Evolutionary conservation across 2,888 invertebrate species (phyloP).

Genomic region (Bibio marci): DNA sequence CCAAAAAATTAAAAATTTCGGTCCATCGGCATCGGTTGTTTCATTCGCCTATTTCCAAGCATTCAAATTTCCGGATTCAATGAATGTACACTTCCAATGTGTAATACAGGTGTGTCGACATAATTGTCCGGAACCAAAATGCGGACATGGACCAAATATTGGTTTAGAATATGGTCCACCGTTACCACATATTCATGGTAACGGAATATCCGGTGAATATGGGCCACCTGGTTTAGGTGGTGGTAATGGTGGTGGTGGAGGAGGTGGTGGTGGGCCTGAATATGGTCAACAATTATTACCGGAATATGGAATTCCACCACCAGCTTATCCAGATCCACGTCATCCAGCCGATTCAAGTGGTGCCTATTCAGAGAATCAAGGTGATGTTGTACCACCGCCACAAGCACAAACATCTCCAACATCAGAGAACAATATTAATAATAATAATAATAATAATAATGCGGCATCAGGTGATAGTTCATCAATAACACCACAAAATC

Average conservation of each 20-base stretch:
- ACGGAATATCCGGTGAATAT: conserved; percentile 44
- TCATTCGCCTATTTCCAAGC: conserved; percentile 94
- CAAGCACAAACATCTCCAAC: conserved; percentile 55
- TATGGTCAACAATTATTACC: conserved; percentile 51
- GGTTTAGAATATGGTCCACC: conserved; percentile 47
- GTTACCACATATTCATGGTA: conserved; percentile 29
- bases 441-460: conserved; percentile 31
- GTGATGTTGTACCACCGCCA: conserved; percentile 62
- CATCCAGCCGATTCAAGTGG: conserved; percentile 67
- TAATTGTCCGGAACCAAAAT: conserved; percentile 85
- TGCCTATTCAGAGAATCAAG: conserved; percentile 66
- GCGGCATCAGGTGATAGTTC: conserved; percentile 27
- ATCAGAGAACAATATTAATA: conserved; percentile 38
- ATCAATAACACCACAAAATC: conserved; percentile 25
- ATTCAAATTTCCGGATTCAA: conserved; percentile 91
- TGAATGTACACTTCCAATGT: conserved; percentile 95
- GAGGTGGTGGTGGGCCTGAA: conserved; percentile 37
- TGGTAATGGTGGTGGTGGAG: conserved; percentile 3
- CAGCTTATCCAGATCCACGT: conserved; percentile 72
- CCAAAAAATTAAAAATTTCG: conserved; percentile 92
- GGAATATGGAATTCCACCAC: conserved; percentile 60
- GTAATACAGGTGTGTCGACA: conserved; percentile 89
- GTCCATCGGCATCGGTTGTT: conserved; percentile 83
- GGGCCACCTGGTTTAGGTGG: conserved; percentile 31
- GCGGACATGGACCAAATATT: conserved; percentile 43